Evolutionary conservation across 53 echinoderm and acorn worm genomes (phyloP), one percentile per base, ranked within the genome.

Genomic region (Apostichopus leukothele): DNA sequence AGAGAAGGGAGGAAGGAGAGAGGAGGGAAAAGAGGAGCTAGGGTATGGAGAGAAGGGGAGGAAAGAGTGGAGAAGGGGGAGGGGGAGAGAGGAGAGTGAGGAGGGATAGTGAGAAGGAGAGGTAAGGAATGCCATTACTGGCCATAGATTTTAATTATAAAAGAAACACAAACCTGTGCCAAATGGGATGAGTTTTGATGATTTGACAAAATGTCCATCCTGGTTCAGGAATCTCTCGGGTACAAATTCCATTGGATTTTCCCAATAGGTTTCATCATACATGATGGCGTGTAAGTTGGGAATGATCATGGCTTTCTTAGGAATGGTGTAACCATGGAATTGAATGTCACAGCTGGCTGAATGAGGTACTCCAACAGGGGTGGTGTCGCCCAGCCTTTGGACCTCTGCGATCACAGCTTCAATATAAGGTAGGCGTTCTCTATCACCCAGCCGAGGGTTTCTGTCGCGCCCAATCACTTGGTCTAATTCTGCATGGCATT

Each of bases 141-240:
- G 39, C 39, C 3, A 3, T 39, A 39, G 0, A 3, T 39, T 39
- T 39, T 39, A 39, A 39, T 39, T 39, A 39, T 39, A 39, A 3
- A 39, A 39, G 0, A 39, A 39, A 39, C 39, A 25, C 88, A 53
- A 50, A 83, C 89, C 89, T 89, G 83, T 81, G 6, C 89, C 81
- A 81, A 89, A 89, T 67, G 83, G 83, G 10, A 89, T 81, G 18
- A 89, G 21, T 68, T 50, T 39, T 18, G 79, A 60, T 22, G 89
- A 76, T 83, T 71, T 89, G 6, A 67, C 80, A 63, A 89, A 85
- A 18, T 75, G 22, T 18, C 90, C 90, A 25, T 86, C 86, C 14
- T 90, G 25, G 50, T 87, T 63, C 39, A 90, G 53, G 60, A 86
- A 86, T 18, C 90, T 75, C 50, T 90, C 90, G 5, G 90, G 90